phyloP scores from a whole-genome alignment of 2,888 invertebrate species.

The Tetheella fluctuosa region DNA sequence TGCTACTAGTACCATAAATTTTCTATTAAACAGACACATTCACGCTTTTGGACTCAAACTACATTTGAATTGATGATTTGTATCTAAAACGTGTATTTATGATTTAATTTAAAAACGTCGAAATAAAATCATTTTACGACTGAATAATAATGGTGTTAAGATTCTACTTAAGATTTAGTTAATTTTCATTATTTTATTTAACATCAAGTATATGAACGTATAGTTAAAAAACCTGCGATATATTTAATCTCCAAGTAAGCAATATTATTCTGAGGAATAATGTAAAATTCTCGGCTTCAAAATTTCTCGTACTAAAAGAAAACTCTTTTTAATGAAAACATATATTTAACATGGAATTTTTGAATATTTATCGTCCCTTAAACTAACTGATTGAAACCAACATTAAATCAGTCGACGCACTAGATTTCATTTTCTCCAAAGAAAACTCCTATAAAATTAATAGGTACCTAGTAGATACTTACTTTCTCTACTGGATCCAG shows the following conservation, averaged over 20 bases:
- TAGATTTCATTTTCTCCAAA: background rate
- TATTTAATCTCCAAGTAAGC: too few species aligned
- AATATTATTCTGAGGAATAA: too few species aligned
- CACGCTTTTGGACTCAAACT: background rate
- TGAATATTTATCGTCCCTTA: too few species aligned
- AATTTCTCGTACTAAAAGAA: too few species aligned
- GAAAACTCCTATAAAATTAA: background rate
- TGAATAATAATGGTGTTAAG: background rate
- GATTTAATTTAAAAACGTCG: background rate
- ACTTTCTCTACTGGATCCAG: constrained; percentile 1
- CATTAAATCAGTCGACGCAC: background rate
- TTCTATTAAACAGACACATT: background rate
- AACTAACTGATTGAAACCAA: background rate
- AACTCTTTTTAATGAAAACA: too few species aligned
- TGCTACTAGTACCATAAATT: background rate
- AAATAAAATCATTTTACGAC: background rate
- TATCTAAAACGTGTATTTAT: background rate
- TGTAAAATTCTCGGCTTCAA: too few species aligned
- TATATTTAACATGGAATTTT: too few species aligned
- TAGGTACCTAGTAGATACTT: too few species aligned
- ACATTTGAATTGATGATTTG: background rate
- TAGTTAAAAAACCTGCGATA: too few species aligned
- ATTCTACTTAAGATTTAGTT: background rate
- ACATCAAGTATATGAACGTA: too few species aligned
- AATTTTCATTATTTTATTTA: background rate